Evolutionary conservation across 2,888 invertebrate genomes (phyloP), one percentile per base, ranked within the genome.

Genomic region (Gisinianus flammeolus): DNA sequence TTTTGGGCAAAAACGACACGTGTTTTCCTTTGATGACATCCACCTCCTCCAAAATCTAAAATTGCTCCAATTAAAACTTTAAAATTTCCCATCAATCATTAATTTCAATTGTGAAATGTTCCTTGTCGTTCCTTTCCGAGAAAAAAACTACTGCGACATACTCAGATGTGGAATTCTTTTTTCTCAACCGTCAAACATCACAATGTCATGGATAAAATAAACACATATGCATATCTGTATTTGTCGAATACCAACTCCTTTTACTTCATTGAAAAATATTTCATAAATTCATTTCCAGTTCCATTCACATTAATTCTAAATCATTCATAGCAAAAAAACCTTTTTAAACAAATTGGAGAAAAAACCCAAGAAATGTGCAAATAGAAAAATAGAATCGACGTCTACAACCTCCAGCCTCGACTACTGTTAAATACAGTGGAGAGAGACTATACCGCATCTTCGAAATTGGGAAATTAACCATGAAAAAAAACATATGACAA

Each of bases 81-180:
- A 33, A 8, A 73, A 35, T 62, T 73, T 62, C 24, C 58, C 73
- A 73, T 73, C 73, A 33, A 73, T 73, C 73, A 73, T 35, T 22
- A 64, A 73, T 62, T 73, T 35, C 56, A 58, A 22, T 6, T n/a
- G 22, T 52, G 54, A 52, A 70, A 44, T 28, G 24, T 70, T n/a
- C 12, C 62, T 28, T 28, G 26, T 54, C 54, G 52, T 22, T 26
- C 54, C 19, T 70, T 70, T 52, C 54, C 30, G 67, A 67, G 19
- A 69, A 26, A 69, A 67, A 67, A 67, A 67, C 0, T 2, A 24
- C 56, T n/a, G 56, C 24, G n/a, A n/a, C 56, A 58, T 58, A 24
- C 22, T 22, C n/a, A 24, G n/a, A 58, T 58, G 22, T 24, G 24
- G 6, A 26, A 3, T 24, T 28, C 4, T 62, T 3, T 24, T 62